Base-by-base conservation (phyloP, 2,888 invertebrate species). In the Diarsia brunnea region DNA sequence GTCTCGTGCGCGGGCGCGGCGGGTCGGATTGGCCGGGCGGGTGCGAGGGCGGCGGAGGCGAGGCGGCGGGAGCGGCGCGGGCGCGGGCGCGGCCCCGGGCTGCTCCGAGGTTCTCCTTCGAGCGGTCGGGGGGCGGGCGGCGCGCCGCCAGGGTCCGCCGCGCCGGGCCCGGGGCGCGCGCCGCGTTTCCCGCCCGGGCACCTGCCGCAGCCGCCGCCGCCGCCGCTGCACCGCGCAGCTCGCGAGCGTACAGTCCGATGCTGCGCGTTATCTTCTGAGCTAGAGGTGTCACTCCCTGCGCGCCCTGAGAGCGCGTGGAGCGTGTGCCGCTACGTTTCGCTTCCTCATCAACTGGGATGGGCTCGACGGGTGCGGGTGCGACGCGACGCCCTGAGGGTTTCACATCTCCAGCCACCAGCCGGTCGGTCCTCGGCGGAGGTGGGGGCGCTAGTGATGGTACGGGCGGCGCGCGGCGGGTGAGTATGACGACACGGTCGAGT, bases 61-160 rank as follows among this genome's bases (percentile, higher is more conserved):
- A 88, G 82, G 90, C 89, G 89, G 85, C 91, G 91, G 89, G 89
- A 55, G 86, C 92, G 92, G 87, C 91, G 92, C 90, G 91, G 86
- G 87, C 92, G 92, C 93, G 92, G 75, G 89, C 93, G 90, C 93
- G 91, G 86, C 92, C 91, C 89, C 91, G 89, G 88, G 90, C 92
- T 91, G 89, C 93, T 91, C 93, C 93, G 91, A 91, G 93, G 92
- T 96, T 96, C 95, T 96, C 96, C 94, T 96, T 95, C 90, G 93
- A 94, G 92, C 95, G 94, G 89, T 91, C 92, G 82, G 90, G 90
- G 87, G 89, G 89, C 89, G 86, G 91, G 85, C 91, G 92, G 85
- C 92, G 93, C 93, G 94, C 93, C 93, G 91, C 94, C 93, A 92
- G 93, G 91, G 90, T 90, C 92, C 94, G 92, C 91, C 93, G 94